phyloP scores from a whole-genome alignment of 2,797 vertebrate species.

The Danio kyathit region DNA sequence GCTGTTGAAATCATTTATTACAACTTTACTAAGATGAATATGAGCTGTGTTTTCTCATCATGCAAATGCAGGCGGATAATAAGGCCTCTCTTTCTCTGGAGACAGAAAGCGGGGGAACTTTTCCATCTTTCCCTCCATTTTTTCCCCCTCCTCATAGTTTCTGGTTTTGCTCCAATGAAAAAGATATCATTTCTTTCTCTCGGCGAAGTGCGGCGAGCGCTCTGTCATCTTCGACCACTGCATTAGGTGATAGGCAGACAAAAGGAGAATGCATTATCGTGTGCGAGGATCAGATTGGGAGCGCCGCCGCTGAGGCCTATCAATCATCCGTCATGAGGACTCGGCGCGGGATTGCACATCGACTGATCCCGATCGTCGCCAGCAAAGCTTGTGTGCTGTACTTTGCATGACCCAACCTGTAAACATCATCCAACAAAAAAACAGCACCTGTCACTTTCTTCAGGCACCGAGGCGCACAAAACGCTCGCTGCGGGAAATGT shows the following conservation, averaged over 20 bases:
- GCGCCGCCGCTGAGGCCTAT: conserved; percentile 54
- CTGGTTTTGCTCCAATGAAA: conserved; percentile 60
- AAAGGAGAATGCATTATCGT: conserved; percentile 57
- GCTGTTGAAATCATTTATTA: conserved; percentile 87
- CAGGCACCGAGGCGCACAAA: conserved; percentile 6
- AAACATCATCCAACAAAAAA: conserved; percentile 44
- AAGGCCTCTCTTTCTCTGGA: conserved; percentile 84
- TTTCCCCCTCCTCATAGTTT: conserved; percentile 54
- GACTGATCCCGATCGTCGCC: conserved; percentile 34
- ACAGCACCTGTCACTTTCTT: conserved; percentile 43
- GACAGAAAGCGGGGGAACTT: conserved; percentile 71
- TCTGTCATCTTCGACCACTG: conserved; percentile 56
- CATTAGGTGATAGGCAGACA: conserved; percentile 58
- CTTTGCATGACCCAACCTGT: conserved; percentile 48
- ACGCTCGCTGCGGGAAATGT: conserved; percentile 5
- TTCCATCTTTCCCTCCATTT: conserved; percentile 53
- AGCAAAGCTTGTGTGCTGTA: conserved; percentile 37
- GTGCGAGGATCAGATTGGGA: conserved; percentile 51
- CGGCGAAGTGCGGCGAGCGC: conserved; percentile 45
- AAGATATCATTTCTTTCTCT: conserved; percentile 59
- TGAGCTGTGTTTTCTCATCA: conserved; percentile 84
- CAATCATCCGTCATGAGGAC: conserved; percentile 47
- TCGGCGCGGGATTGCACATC: conserved; percentile 31
- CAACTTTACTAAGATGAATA: conserved; percentile 80
- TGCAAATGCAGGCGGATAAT: conserved; percentile 79